Conservation (phyloP, 2,888 invertebrate species). For the Andrena trimmerana region DNA sequence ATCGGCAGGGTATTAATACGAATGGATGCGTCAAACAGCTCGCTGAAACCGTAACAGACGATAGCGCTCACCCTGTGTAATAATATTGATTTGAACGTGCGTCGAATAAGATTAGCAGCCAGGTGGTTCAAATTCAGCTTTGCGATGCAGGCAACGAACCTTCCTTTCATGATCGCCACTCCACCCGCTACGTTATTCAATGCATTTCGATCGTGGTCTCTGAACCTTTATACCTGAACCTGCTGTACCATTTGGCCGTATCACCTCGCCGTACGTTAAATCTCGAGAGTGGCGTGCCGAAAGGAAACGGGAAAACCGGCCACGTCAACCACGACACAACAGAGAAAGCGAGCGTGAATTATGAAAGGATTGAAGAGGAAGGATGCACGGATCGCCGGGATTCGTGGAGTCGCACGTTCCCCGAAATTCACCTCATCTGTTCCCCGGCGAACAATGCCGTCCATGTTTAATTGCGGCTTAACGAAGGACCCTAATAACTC, state of each 20-base stretch:
- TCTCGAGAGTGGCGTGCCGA: background rate
- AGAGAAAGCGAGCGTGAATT: background rate
- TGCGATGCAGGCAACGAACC: background rate
- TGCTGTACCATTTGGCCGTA: background rate
- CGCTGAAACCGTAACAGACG: background rate
- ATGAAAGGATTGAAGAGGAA: no score
- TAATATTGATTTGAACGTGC: constrained; percentile 1
- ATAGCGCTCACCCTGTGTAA: background rate
- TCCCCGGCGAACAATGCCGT: background rate
- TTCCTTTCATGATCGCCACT: background rate
- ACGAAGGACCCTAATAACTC: background rate
- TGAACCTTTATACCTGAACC: background rate
- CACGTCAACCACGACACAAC: background rate
- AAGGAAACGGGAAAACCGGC: background rate
- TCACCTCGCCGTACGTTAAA: background rate
- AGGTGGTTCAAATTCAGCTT: background rate
- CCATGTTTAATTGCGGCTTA: background rate
- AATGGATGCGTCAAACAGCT: background rate
- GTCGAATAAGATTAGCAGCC: background rate
- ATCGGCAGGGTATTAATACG: background rate
- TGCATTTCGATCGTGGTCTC: background rate
- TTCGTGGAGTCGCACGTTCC: background rate
- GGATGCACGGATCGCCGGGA: no score
- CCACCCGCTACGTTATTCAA: background rate
- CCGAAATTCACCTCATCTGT: constrained; percentile 5